Evolutionary conservation across 2,797 vertebrate genomes (phyloP).

Genomic region (Vultur gryphus): DNA sequence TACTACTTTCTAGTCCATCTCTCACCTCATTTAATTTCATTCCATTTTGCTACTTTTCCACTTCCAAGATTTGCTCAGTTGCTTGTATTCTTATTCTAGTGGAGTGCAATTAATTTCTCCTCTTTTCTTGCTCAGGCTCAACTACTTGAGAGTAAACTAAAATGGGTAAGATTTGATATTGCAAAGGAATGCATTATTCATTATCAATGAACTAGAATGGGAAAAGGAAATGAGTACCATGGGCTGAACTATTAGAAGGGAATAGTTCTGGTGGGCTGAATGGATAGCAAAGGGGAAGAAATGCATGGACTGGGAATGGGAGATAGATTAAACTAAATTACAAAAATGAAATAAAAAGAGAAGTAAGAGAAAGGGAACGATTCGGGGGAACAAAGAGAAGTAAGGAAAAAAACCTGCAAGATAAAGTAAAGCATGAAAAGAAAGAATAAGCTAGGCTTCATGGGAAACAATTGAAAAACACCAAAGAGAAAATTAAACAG

Average conservation of each 20-base stretch:
- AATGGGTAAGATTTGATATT: constrained; percentile 17
- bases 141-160: constrained; percentile 23
- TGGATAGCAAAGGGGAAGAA: not conserved
- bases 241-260: not conserved
- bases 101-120: constrained; percentile 15
- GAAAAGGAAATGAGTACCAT: not conserved
- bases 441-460: not conserved
- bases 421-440: not conserved
- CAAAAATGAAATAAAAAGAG: not conserved
- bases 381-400: not conserved
- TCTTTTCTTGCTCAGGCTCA: not conserved
- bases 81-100: not conserved
- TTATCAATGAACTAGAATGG: constrained; percentile 6
- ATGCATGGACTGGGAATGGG: not conserved
- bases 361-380: not conserved
- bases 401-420: not conserved
- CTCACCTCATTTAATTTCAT: not conserved
- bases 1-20: not conserved
- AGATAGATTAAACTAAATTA: not conserved
- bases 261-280: not conserved
- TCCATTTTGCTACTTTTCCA: not conserved
- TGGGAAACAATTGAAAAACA: not conserved
- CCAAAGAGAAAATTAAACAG: not conserved
- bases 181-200: constrained; percentile 30
- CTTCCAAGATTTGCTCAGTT: not conserved